Percentiles rank a stretch among this genome's conserved stretches.
These are phyloP conservation scores for Lepidurus apus DNA, from an alignment of 1,140 invertebrate species.

Conservation along the genomic window DNA sequence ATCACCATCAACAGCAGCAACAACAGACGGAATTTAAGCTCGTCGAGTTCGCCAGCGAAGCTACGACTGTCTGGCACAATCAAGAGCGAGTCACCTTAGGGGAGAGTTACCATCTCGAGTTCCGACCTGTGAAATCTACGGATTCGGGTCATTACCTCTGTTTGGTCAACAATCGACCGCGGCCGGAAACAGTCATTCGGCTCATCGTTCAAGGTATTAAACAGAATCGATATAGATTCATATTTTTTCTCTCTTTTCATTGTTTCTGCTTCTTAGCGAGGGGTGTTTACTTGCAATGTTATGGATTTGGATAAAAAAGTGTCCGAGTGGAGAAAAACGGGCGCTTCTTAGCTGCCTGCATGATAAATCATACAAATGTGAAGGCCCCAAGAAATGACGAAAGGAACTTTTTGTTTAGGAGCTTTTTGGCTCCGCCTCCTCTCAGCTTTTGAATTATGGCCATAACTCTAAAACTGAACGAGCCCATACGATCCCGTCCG, in stretches of 20 bases:
- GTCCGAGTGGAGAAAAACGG: neutral
- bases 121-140: slow-evolving; percentile 54
- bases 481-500: no score
- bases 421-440: neutral
- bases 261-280: slow-evolving; percentile 7
- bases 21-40: slow-evolving; percentile 42
- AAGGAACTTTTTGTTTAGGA: neutral
- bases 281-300: neutral
- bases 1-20: slow-evolving; percentile 4
- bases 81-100: slow-evolving; percentile 53
- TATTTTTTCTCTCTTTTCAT: neutral
- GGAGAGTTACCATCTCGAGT: slow-evolving; percentile 56
- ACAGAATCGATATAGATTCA: neutral
- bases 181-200: slow-evolving; percentile 56
- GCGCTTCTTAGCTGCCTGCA: neutral
- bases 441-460: neutral
- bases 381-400: no score
- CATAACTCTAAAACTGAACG: neutral
- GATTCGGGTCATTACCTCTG: slow-evolving; percentile 63
- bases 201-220: slow-evolving; percentile 60
- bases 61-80: slow-evolving; percentile 51
- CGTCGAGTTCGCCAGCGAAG: slow-evolving; percentile 50
- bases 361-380: neutral
- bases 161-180: slow-evolving; percentile 59
- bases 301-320: neutral